Evolutionary conservation across 2,113 vertebrate genomes (phyloP).

Genomic region (Podiceps cristatus): DNA sequence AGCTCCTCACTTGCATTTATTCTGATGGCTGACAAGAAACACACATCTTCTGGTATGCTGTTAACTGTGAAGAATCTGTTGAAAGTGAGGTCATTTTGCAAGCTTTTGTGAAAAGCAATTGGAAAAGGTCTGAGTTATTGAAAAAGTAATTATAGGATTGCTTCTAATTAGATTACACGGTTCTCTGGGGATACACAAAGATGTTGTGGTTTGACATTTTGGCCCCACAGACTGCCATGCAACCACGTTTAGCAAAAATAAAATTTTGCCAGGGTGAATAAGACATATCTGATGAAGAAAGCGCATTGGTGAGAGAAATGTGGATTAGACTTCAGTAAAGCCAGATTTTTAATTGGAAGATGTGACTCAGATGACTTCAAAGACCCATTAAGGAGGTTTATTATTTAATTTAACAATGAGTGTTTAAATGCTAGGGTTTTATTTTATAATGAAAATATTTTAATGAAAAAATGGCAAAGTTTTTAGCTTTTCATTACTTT

Average conservation of each 20-base stretch:
- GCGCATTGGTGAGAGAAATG: background rate
- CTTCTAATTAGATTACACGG: conserved; percentile 11
- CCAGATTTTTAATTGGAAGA: conserved; percentile 7
- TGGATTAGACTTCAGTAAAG: background rate
- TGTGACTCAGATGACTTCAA: background rate
- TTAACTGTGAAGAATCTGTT: background rate
- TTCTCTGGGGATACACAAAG: background rate
- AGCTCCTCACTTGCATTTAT: background rate
- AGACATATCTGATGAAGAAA: background rate
- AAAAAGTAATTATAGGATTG: conserved; percentile 12
- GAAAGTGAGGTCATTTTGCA: background rate
- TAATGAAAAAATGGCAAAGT: background rate
- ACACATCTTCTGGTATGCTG: background rate
- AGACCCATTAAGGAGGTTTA: background rate
- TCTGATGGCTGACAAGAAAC: background rate
- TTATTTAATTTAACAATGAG: conserved; percentile 8
- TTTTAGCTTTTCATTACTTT: background rate
- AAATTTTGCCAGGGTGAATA: background rate
- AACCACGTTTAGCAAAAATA: background rate
- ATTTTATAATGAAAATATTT: background rate
- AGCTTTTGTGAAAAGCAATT: background rate
- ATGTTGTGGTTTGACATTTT: conserved; percentile 23
- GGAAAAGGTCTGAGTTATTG: background rate
- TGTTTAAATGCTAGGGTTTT: background rate
- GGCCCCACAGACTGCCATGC: background rate